phyloP scores from a whole-genome alignment of 2,888 invertebrate genomes.

The Leuctra nigra region DNA sequence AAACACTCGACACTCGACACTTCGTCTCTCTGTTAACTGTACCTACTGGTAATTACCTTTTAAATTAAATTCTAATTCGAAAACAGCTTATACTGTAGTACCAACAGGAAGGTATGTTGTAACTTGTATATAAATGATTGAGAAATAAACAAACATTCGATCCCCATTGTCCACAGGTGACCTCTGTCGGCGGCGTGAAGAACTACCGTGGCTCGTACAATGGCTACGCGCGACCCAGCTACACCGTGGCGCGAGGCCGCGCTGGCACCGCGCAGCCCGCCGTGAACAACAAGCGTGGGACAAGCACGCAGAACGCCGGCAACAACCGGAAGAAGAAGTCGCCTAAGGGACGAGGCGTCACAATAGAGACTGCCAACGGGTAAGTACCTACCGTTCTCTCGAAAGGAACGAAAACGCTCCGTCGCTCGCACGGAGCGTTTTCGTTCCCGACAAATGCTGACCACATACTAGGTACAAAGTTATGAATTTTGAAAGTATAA shows the following conservation, averaged over 20 bases:
- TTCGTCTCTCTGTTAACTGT: too few relatives aligned
- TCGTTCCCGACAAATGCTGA: too few relatives aligned
- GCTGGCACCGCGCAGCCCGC: background rate
- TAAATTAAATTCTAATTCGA: background rate
- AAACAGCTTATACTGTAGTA: background rate
- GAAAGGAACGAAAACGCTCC: too few relatives aligned
- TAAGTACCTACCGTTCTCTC: slow-evolving; percentile 34
- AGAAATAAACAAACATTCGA: background rate
- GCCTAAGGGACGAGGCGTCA: slow-evolving; percentile 36
- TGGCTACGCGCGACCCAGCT: background rate
- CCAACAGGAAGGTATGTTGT: too few relatives aligned
- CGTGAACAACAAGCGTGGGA: slow-evolving; percentile 26
- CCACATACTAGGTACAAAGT: too few relatives aligned
- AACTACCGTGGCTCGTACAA: slow-evolving; percentile 29
- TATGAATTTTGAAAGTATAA: too few relatives aligned
- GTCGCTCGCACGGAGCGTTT: too few relatives aligned
- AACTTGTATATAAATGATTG: too few relatives aligned
- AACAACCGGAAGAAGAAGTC: slow-evolving; percentile 23
- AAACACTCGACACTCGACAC: too few relatives aligned
- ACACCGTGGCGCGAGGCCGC: background rate
- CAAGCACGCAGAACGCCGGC: slow-evolving; percentile 36
- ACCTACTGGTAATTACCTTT: background rate
- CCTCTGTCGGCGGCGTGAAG: slow-evolving; percentile 40
- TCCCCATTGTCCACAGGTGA: slow-evolving; percentile 34
- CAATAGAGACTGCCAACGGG: slow-evolving; percentile 36